A percentile compares a stretch with the other conserved stretches of the same genome.
These are phyloP conservation scores for Eupithecia exiguata DNA, from an alignment of 2,888 invertebrate genomes.

Conservation along the genomic window DNA sequence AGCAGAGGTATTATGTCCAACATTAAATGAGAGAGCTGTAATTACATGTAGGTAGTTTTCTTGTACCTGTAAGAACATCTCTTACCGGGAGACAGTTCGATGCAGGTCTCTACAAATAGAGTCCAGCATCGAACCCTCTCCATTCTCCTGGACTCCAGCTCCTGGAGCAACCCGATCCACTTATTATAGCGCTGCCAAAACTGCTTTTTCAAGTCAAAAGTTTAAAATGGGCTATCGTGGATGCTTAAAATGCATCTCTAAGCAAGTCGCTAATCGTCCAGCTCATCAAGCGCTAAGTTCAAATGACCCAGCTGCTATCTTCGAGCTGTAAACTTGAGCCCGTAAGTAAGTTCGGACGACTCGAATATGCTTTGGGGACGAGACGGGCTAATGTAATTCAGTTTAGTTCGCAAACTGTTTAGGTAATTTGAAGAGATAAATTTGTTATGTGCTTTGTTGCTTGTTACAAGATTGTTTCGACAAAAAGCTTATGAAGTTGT, in stretches of 20 bases:
- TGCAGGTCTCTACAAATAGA: no score
- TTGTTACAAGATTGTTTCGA: slow-evolving; percentile 24
- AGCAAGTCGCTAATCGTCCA: background rate
- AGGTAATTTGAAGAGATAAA: slow-evolving; percentile 39
- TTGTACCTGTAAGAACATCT: no score
- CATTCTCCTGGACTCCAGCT: no score
- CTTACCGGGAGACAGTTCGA: no score
- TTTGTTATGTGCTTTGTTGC: slow-evolving; percentile 28
- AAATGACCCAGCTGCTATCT: slow-evolving; percentile 13
- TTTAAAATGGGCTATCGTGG: background rate
- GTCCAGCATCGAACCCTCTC: no score
- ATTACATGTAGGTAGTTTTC: no score
- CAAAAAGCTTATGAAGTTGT: slow-evolving; percentile 19
- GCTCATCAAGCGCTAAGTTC: background rate
- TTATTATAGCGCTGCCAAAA: background rate
- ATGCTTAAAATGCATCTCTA: background rate
- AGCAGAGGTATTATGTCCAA: no score
- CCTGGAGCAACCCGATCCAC: background rate
- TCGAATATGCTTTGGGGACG: slow-evolving; percentile 46
- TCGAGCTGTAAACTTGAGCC: slow-evolving; percentile 35
- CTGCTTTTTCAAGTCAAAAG: background rate
- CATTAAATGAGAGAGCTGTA: no score
- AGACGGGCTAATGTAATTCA: slow-evolving; percentile 47
- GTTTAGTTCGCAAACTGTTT: slow-evolving; percentile 46
- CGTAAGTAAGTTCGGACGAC: slow-evolving; percentile 46